Conservation (phyloP, 1,140 invertebrate species). For the Cydia amplana region DNA sequence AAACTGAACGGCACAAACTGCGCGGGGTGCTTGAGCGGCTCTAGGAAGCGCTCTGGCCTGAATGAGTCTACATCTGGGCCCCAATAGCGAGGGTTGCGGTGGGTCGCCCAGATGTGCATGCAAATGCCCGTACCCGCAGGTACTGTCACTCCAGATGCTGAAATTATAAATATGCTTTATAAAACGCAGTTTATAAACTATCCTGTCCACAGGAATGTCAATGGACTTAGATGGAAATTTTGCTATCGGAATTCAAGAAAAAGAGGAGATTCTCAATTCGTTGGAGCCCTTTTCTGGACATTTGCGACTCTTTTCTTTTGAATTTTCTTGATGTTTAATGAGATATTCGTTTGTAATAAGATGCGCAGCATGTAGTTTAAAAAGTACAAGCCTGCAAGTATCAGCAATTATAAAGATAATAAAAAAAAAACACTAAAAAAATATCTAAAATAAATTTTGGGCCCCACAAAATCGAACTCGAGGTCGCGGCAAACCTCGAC, state of each 20-base stretch:
- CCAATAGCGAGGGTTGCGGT: conserved; percentile 26
- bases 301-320: no score
- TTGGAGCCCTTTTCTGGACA: no score
- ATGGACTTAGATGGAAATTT: not conserved
- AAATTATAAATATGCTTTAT: not conserved
- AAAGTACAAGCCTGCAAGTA: no score
- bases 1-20: conserved; percentile 24
- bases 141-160: conserved; percentile 18
- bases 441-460: no score
- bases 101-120: conserved; percentile 15
- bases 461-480: no score
- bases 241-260: not conserved
- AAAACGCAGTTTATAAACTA: not conserved
- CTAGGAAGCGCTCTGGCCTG: conserved; percentile 15
- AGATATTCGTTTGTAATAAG: no score
- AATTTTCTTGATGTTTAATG: not conserved
- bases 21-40: not conserved
- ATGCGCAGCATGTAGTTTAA: no score
- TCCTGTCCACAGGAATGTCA: not conserved
- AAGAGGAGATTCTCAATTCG: not conserved
- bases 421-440: no score
- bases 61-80: conserved; percentile 10
- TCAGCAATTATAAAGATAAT: no score
- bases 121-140: not conserved
- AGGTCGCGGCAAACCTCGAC: no score